phyloP scores from a whole-genome alignment of 2,113 vertebrate genomes.

The Cynopterus brachyotis region DNA sequence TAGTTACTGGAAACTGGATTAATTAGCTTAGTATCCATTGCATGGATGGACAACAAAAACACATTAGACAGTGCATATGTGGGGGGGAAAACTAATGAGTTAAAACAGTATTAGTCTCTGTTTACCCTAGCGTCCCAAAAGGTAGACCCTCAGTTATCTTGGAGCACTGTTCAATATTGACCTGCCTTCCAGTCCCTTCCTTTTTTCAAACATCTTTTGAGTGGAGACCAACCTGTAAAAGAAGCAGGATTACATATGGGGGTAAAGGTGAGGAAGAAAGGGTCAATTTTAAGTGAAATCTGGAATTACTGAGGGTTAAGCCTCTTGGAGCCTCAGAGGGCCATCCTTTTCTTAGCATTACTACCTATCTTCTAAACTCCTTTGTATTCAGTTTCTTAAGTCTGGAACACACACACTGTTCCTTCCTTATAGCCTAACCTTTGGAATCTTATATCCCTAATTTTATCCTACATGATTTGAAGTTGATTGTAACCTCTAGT shows the following conservation, averaged over 20 bases:
- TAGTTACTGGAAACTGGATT: not conserved
- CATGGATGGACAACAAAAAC: not conserved
- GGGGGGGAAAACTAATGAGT: not conserved
- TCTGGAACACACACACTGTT: not conserved
- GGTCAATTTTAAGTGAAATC: not conserved
- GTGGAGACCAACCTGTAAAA: not conserved
- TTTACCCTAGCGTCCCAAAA: not conserved
- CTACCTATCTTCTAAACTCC: not conserved
- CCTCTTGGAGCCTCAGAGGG: not conserved
- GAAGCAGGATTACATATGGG: not conserved
- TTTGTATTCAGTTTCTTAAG: not conserved
- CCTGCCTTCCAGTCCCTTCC: not conserved
- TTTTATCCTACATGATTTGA: slow-evolving; percentile 9
- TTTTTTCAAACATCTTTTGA: not conserved
- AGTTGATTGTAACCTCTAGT: not conserved
- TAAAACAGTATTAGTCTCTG: not conserved
- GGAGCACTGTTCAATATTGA: not conserved
- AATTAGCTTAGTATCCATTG: not conserved
- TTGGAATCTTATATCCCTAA: not conserved
- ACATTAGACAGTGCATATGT: not conserved
- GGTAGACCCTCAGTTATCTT: not conserved
- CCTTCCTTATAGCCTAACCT: not conserved
- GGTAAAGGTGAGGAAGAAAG: not conserved
- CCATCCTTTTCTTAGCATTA: not conserved
- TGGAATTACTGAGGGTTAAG: not conserved